phyloP scores from a whole-genome alignment of 2,113 vertebrate genomes.

The Piprites chloris region DNA sequence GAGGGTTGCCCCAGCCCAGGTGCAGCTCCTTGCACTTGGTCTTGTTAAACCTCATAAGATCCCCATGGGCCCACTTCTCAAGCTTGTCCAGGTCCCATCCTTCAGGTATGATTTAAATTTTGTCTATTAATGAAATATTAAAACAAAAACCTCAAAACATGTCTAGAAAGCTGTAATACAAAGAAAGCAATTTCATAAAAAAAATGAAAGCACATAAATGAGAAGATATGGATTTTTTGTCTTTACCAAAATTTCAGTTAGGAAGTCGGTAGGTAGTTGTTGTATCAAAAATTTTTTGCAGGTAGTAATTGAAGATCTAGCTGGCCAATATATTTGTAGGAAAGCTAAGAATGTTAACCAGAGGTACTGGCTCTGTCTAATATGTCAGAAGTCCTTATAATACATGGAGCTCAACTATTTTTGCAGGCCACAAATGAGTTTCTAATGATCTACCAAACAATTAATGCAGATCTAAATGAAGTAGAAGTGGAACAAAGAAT shows the following conservation, averaged over 20 bases:
- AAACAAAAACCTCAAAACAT: fast-evolving
- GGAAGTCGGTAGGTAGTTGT: background rate
- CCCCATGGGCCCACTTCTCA: too few relatives aligned
- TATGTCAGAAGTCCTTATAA: background rate
- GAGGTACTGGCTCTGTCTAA: background rate
- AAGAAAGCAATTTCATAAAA: background rate
- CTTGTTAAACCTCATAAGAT: background rate
- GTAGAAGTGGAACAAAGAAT: background rate
- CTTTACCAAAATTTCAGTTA: background rate
- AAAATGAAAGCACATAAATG: background rate
- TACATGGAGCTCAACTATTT: background rate
- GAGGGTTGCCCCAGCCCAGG: background rate
- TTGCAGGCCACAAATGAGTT: background rate
- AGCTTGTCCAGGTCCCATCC: background rate
- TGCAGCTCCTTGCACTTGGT: background rate
- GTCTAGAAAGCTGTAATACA: background rate
- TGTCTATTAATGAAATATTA: background rate
- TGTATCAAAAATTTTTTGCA: background rate
- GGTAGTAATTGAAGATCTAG: background rate
- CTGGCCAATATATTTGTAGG: background rate
- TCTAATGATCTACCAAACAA: background rate
- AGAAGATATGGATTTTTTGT: background rate
- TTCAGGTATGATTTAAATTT: background rate
- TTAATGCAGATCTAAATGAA: background rate
- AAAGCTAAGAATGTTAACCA: background rate